A percentile compares a stretch with the other conserved stretches of the same genome.
phyloP scores from a whole-genome alignment of 2,888 invertebrate genomes.

The Chloroclysta siterata region DNA sequence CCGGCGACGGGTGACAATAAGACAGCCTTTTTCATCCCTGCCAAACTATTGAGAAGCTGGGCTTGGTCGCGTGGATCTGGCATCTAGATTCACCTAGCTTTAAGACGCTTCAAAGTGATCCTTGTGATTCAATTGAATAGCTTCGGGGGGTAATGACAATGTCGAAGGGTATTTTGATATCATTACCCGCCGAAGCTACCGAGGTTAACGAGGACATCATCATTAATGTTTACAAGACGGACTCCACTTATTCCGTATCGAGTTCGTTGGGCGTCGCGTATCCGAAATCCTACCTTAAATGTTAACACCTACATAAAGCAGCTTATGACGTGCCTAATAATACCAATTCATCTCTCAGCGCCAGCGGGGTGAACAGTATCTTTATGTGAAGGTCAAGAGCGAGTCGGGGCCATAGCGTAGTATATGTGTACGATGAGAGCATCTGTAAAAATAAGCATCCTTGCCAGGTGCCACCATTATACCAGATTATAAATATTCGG shows the following conservation, averaged over 20 bases:
- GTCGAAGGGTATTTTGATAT: too few relatives aligned
- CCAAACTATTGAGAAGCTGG: too few relatives aligned
- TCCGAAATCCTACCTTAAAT: not conserved
- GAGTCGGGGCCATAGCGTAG: not conserved
- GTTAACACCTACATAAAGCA: not conserved
- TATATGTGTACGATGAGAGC: not conserved
- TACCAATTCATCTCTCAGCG: not conserved
- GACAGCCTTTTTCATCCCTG: too few relatives aligned
- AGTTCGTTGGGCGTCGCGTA: not conserved
- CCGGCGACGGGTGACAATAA: too few relatives aligned
- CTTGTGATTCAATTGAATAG: too few relatives aligned
- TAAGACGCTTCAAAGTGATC: too few relatives aligned
- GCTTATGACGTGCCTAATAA: slow-evolving; percentile 3
- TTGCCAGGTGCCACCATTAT: not conserved
- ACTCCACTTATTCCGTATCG: not conserved
- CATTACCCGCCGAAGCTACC: too few relatives aligned
- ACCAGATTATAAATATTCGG: not conserved
- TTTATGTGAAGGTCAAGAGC: slow-evolving; percentile 11
- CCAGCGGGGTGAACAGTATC: not conserved
- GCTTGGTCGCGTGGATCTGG: too few relatives aligned
- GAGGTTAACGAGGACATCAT: too few relatives aligned
- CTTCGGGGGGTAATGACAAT: too few relatives aligned
- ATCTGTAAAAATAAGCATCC: slow-evolving; percentile 6
- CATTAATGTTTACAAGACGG: too few relatives aligned
- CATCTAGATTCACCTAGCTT: too few relatives aligned